Evolutionary conservation across 2,113 vertebrate genomes (phyloP).

Genomic region (Sitta europaea): DNA sequence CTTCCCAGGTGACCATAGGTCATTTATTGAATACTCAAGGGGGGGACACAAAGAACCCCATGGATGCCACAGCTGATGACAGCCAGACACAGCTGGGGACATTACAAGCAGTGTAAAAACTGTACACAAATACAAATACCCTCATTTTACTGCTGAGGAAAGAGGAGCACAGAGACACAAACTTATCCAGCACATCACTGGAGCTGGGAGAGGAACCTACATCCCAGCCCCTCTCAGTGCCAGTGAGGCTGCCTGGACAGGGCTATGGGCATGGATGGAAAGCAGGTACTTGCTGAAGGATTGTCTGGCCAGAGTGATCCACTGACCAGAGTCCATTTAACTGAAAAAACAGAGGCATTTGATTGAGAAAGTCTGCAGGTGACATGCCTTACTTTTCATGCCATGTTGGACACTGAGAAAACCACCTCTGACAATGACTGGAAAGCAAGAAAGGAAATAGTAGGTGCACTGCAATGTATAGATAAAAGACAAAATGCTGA

Average conservation of each 20-base stretch:
- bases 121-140: background rate
- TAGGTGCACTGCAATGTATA: background rate
- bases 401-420: background rate
- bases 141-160: background rate
- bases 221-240: background rate
- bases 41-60: rapidly evolving
- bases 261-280: rapidly evolving
- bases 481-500: background rate
- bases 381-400: background rate
- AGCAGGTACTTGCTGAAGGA: background rate
- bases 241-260: background rate
- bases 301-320: background rate
- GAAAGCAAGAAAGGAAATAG: background rate
- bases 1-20: background rate
- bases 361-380: background rate
- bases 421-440: background rate
- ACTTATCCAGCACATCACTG: background rate
- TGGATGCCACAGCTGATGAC: background rate
- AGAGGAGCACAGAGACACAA: background rate
- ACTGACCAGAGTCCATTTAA: background rate
- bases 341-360: background rate
- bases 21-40: background rate
- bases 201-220: rapidly evolving
- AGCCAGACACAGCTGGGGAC: background rate
- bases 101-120: background rate